Percentiles rank a stretch among this genome's conserved stretches.
Conservation (phyloP, 2,113 vertebrate genomes). For the Clarias macrocephalus region DNA sequence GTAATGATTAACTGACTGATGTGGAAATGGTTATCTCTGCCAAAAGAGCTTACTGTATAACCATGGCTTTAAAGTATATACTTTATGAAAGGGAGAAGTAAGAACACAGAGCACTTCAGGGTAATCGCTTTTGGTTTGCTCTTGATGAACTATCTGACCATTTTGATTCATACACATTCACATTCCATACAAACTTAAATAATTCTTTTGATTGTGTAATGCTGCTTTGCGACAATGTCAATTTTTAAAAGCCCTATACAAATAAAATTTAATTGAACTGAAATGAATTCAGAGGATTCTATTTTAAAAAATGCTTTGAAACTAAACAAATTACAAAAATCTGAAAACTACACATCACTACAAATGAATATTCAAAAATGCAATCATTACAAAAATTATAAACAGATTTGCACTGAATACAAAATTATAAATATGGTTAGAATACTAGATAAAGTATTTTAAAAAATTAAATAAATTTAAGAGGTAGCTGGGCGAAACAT, state of each 20-base stretch:
- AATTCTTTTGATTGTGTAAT: too few relatives aligned
- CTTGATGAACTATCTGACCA: too few relatives aligned
- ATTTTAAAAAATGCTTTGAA: not conserved
- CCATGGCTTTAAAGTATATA: not conserved
- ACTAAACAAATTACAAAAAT: not conserved
- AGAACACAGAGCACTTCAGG: not conserved
- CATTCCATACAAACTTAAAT: too few relatives aligned
- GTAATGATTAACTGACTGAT: not conserved
- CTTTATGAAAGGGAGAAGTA: not conserved
- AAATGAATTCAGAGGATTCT: not conserved
- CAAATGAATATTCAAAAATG: not conserved
- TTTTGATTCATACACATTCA: too few relatives aligned
- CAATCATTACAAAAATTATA: not conserved
- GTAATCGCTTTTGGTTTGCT: too few relatives aligned
- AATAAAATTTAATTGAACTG: too few relatives aligned
- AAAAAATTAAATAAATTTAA: not conserved
- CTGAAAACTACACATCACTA: not conserved
- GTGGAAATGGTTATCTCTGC: not conserved
- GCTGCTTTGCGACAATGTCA: too few relatives aligned
- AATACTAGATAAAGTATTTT: not conserved
- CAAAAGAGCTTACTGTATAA: not conserved
- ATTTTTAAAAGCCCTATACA: too few relatives aligned
- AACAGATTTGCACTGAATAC: not conserved
- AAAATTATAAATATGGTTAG: not conserved
- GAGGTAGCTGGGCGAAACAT: not conserved